Percentiles rank a stretch among this genome's conserved stretches.
These are phyloP conservation scores for Zoanthus solanderi DNA, from an alignment of 92 coral and sea anemone genomes.

Conservation along the genomic window DNA sequence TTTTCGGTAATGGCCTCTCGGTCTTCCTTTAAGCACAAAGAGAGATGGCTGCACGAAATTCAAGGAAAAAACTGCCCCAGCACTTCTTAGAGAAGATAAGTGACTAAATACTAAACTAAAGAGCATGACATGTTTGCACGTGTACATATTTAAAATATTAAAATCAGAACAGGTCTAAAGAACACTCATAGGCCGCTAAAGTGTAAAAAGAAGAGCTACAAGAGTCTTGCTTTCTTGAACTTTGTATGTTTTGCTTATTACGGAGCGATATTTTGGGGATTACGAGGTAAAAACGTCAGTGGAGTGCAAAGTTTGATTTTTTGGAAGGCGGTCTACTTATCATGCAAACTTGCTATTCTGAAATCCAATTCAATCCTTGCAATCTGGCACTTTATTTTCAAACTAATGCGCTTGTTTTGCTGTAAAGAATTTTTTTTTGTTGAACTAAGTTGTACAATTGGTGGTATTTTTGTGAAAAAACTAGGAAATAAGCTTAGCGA, in stretches of 20 bases:
- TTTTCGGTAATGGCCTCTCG: conserved; percentile 37
- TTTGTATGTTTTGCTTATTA: background rate
- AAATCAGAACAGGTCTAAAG: background rate
- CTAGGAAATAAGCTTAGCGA: background rate
- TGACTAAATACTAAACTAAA: conserved; percentile 12
- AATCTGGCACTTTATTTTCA: background rate
- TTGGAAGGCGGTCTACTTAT: background rate
- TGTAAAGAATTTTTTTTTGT: too few relatives aligned
- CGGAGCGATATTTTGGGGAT: conserved; percentile 1
- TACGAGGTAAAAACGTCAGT: background rate
- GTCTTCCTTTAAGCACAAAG: conserved; percentile 31
- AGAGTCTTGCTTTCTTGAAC: background rate
- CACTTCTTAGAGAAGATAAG: conserved; percentile 58
- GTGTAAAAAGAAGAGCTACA: conserved; percentile 10
- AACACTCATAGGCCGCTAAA: conserved; percentile 2
- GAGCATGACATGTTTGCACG: conserved; percentile 11
- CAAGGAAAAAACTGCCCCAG: conserved; percentile 57
- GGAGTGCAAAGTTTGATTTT: background rate
- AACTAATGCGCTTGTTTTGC: too few relatives aligned
- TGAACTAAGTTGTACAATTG: background rate
- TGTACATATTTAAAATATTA: background rate
- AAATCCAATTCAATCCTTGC: background rate
- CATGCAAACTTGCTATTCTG: background rate
- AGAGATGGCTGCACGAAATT: conserved; percentile 56
- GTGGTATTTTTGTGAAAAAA: background rate